A percentile compares a stretch with the other conserved stretches of the same genome.
Evolutionary conservation across 30 jellyfish, hydroid and myxozoan species (phyloP).

Genomic region (Hydractinia symbiolongicarpus): DNA sequence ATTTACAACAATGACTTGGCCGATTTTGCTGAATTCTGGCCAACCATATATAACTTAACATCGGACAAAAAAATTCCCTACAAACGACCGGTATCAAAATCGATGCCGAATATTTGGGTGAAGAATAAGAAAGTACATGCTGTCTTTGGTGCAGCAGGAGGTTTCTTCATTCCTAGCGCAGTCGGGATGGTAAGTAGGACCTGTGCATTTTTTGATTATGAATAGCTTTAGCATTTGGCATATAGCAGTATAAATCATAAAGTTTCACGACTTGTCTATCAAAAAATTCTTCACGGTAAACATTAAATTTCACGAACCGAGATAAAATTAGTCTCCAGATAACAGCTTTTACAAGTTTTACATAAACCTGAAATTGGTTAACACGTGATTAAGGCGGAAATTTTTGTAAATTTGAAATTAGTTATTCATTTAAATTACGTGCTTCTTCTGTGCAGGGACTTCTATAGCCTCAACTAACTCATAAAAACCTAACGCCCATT

Average conservation of each 20-base stretch:
- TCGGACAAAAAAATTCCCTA: conserved; percentile 84
- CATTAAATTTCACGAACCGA: no score
- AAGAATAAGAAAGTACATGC: conserved; percentile 63
- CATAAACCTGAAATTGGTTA: no score
- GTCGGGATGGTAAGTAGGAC: conserved; percentile 56
- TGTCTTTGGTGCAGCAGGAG: conserved; percentile 99
- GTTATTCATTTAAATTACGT: no score
- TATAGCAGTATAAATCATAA: neutral
- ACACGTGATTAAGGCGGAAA: no score
- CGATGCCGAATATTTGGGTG: conserved; percentile 80
- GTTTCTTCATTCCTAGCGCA: conserved; percentile 91
- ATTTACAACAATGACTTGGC: conserved; percentile 97
- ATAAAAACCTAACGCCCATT: no score
- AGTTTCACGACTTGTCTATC: neutral
- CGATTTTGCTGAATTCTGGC: conserved; percentile 98
- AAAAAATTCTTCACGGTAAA: no score
- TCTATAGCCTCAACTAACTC: no score
- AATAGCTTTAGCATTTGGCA: no score
- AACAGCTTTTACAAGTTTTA: no score
- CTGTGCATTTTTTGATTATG: neutral
- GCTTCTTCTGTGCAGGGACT: no score
- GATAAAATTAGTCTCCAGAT: no score
- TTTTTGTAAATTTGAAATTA: no score
- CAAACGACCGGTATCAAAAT: conserved; percentile 91
- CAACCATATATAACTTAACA: conserved; percentile 86